Base-by-base conservation (phyloP, 2,888 invertebrate species). In the Xestoiulus laeticollis region DNA sequence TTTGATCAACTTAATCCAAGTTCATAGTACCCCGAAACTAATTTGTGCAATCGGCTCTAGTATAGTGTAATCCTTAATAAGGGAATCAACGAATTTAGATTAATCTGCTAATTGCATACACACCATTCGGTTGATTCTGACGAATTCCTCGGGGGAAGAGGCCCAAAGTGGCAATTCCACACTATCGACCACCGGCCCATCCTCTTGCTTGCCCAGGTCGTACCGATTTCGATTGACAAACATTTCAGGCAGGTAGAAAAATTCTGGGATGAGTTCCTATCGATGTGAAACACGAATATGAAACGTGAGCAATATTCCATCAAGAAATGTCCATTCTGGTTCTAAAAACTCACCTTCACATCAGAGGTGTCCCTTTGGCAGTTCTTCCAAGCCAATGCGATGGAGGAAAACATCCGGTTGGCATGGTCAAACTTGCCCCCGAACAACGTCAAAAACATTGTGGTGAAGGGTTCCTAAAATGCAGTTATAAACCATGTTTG, bases 351-450 rank as follows among this genome's bases (percentile, higher is more conserved):
- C 84, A 96, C 96, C 95, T 99, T 99, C 44, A 99, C 99, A 92
- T 99, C 99, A 0, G 99, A 99, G 0, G 99, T 99, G 92, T 99
- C 99, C 87, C 99, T 94, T 92, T 99, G 99, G 92, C 99, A 99
- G 93, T 99, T 99, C 93, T 99, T 98, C 99, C 99, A 99, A 0
- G 99, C 96, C 89, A 98, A 94, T 0, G 97, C 95, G 78, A 99
- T 95, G 3, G 98, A 98, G 1, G 97, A 97, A 93, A 99, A 99
- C 89, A 99, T 94, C 87, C 99, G 93, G 93, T 99, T 98, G 2
- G 99, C 98, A 92, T 99, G 98, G 92, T 99, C 99, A 93, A 99
- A 99, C 92, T 99, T 99, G 89, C 99, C 99, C 85, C 98, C 98
- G 94, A 99, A 99, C 85, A 99, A 94, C 78, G 98, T 96, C 90